Conservation (phyloP, 2,888 invertebrate species). For the Tiliacea aurago region DNA sequence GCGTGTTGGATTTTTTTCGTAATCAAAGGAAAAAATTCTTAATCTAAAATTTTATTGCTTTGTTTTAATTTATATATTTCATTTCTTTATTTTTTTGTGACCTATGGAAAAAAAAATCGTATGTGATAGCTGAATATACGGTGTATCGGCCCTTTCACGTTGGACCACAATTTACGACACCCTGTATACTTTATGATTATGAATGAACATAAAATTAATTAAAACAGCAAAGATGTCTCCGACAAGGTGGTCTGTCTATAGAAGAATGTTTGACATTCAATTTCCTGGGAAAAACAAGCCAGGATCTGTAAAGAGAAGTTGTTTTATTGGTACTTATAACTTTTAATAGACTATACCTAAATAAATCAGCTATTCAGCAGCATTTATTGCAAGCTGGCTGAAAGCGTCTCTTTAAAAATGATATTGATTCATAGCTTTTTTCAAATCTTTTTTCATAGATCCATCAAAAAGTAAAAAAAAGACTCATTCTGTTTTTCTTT, state of each 20-base stretch:
- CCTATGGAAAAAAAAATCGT: too few relatives aligned
- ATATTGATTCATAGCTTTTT: too few relatives aligned
- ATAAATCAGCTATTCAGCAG: background rate
- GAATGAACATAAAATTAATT: slow-evolving; percentile 28
- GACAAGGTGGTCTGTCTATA: background rate
- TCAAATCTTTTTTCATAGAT: background rate
- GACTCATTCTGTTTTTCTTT: background rate
- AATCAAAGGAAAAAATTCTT: slow-evolving; percentile 1
- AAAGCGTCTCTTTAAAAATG: background rate
- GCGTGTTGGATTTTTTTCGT: slow-evolving; percentile 41
- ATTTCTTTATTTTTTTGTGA: background rate
- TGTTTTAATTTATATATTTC: slow-evolving; percentile 10
- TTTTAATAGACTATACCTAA: background rate
- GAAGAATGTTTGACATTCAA: slow-evolving; percentile 41
- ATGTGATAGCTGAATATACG: too few relatives aligned
- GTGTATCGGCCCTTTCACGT: too few relatives aligned
- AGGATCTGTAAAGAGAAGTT: background rate
- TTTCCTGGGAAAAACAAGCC: slow-evolving; percentile 47
- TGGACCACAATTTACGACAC: too few relatives aligned
- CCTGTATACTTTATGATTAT: slow-evolving; percentile 2
- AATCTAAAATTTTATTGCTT: background rate
- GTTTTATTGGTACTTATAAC: slow-evolving; percentile 3
- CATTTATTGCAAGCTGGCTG: background rate
- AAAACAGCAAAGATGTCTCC: slow-evolving; percentile 17
- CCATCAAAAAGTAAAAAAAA: background rate